Evolutionary conservation across 2,797 vertebrate genomes (phyloP), one percentile per base, ranked within the genome.

Genomic region (Hozukius guyotensis): DNA sequence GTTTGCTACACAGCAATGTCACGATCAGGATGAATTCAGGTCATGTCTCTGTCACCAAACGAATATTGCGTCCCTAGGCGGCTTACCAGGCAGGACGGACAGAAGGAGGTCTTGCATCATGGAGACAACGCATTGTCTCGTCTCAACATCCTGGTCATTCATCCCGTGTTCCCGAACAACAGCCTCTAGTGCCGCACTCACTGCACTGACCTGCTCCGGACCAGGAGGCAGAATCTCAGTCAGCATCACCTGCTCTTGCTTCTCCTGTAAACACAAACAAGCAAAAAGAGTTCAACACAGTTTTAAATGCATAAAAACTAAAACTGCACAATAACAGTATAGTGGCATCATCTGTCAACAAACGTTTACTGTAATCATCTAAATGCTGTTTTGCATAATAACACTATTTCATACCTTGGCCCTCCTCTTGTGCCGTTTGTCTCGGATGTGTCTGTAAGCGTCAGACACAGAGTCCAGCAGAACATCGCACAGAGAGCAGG

Each of bases 341-440:
- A 10, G 8, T 1, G 57, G 10, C 8, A 57, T 64, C 9, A 62
- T 20, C 4, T 2, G 8, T 32, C 38, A 29, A 46, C 5, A 55
- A 12, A 36, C 4, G 1, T 53, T 46, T 20, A 59, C 14, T 29
- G 6, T 20, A 22, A 20, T 52, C 12, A 4, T 18, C 7, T 8
- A 60, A 52, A 60, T 1, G 0, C 2, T 32, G 5, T 42, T 55
- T 42, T 42, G 12, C 4, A 63, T 34, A 52, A 63, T 10, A 22
- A 11, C 12, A 38, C 1, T 0, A 32, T 46, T 38, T 49, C 93
- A 95, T 83, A 98, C 98, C 96, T 94, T 97, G 20, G 96, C 90
- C 86, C 82, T 97, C 88, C 95, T 98, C 92, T 97, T 98, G 91
- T 99, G 98, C 72, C 97, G 96, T 87, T 96, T 97, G 81, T 99